These are phyloP conservation scores for Ceuthmochares aereus DNA, from an alignment of 2,113 vertebrate species.

Conservation along the genomic window DNA sequence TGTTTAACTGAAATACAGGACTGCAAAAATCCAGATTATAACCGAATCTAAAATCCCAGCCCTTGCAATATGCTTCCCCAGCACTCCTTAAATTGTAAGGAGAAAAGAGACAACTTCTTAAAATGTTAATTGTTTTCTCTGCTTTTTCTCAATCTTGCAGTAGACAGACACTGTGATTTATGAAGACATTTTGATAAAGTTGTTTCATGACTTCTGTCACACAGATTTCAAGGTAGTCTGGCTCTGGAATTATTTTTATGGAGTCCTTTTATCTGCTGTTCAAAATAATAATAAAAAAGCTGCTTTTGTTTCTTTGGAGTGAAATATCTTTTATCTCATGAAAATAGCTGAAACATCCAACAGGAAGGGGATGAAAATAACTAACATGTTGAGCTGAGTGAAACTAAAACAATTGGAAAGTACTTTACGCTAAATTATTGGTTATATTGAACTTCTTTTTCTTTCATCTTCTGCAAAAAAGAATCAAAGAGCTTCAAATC, in stretches of 20 bases:
- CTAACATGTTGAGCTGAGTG: not conserved
- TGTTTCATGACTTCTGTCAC: not conserved
- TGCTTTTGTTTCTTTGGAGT: not conserved
- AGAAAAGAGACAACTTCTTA: not conserved
- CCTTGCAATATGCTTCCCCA: not conserved
- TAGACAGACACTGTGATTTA: not conserved
- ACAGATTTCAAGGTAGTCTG: conserved; percentile 30
- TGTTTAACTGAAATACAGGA: not conserved
- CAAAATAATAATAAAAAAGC: not conserved
- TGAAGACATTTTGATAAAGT: not conserved
- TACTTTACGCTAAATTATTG: conserved; percentile 15
- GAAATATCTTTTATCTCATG: not conserved
- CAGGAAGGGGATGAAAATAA: not conserved
- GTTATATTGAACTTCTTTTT: not conserved
- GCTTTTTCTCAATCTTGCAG: not conserved
- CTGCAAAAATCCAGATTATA: not conserved
- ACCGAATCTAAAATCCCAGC: accelerated
- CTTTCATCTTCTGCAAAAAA: not conserved
- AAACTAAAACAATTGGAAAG: conserved; percentile 12
- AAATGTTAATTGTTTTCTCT: not conserved
- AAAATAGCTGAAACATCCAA: not conserved
- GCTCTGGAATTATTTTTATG: not conserved
- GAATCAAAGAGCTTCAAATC: not conserved
- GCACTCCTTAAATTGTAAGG: not conserved
- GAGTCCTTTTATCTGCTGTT: not conserved